Percentiles rank a stretch among this genome's conserved stretches.
phyloP scores from a whole-genome alignment of 2,113 vertebrate genomes.

The Craseonycteris thonglongyai region DNA sequence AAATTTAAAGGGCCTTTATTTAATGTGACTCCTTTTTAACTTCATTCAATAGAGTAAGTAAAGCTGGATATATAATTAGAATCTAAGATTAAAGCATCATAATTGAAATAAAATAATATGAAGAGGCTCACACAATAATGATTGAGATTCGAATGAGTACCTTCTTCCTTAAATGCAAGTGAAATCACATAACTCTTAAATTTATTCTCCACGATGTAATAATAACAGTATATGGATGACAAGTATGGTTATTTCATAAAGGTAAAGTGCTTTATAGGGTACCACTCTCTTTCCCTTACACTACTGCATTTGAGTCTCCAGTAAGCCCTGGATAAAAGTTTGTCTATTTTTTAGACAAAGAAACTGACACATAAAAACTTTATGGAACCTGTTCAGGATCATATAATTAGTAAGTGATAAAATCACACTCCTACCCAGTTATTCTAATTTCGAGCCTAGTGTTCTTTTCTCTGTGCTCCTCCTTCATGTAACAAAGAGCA shows the following conservation, averaged over 20 bases:
- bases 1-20: slow-evolving; percentile 30
- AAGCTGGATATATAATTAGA: slow-evolving; percentile 57
- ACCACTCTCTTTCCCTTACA: not conserved
- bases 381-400: not conserved
- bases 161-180: slow-evolving; percentile 29
- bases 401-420: not conserved
- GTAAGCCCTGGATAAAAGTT: not conserved
- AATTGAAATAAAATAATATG: slow-evolving; percentile 40
- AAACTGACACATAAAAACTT: not conserved
- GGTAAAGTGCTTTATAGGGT: not conserved
- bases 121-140: not conserved
- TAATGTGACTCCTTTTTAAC: slow-evolving; percentile 44
- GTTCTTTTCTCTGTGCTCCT: not conserved
- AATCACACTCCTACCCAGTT: not conserved
- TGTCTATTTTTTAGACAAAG: not conserved
- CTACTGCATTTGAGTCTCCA: not conserved
- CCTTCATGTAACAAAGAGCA: not conserved
- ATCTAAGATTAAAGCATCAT: slow-evolving; percentile 53
- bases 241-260: not conserved
- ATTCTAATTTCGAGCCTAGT: not conserved
- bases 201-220: not conserved
- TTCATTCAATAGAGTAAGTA: slow-evolving; percentile 58
- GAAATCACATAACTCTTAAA: not conserved
- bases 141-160: not conserved
- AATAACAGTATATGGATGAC: not conserved